These are phyloP conservation scores for Cheilosia soror DNA, from an alignment of 2,888 invertebrate genomes.

Conservation along the genomic window DNA sequence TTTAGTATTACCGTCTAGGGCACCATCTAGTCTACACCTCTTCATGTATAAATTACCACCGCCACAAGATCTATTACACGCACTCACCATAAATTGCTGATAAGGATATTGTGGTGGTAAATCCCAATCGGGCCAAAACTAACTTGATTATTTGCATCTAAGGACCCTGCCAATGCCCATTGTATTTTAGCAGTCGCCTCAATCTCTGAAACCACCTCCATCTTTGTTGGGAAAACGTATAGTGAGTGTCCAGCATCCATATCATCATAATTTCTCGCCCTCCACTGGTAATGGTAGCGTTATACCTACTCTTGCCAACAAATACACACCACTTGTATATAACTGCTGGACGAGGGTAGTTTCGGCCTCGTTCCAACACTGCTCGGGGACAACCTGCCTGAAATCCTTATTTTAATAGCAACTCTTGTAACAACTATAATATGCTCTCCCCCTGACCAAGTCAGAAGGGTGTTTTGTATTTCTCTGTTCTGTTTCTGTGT, in stretches of 20 bases:
- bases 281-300: conserved; percentile 36
- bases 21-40: conserved; percentile 26
- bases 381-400: conserved; percentile 57
- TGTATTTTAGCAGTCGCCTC: conserved; percentile 34
- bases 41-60: conserved; percentile 65
- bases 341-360: background rate
- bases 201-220: conserved; percentile 7
- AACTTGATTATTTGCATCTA: conserved; percentile 82
- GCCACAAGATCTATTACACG: conserved; percentile 74
- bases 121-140: conserved; percentile 82
- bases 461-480: conserved; percentile 8
- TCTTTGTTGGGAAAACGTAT: background rate
- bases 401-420: conserved; percentile 74
- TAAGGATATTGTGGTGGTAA: conserved; percentile 78
- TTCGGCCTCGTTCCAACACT: conserved; percentile 20
- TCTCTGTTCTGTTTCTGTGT: conserved; percentile 15
- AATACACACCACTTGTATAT: conserved; percentile 1
- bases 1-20: conserved; percentile 2
- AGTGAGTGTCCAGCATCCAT: conserved; percentile 38
- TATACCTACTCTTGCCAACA: conserved; percentile 37
- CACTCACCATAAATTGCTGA: conserved; percentile 75
- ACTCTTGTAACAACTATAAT: conserved; percentile 42
- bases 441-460: conserved; percentile 61
- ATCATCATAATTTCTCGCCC: conserved; percentile 72
- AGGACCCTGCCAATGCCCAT: conserved; percentile 48